Evolutionary conservation across 2,797 vertebrate genomes (phyloP).

Genomic region (Acipenser oxyrinchus): DNA sequence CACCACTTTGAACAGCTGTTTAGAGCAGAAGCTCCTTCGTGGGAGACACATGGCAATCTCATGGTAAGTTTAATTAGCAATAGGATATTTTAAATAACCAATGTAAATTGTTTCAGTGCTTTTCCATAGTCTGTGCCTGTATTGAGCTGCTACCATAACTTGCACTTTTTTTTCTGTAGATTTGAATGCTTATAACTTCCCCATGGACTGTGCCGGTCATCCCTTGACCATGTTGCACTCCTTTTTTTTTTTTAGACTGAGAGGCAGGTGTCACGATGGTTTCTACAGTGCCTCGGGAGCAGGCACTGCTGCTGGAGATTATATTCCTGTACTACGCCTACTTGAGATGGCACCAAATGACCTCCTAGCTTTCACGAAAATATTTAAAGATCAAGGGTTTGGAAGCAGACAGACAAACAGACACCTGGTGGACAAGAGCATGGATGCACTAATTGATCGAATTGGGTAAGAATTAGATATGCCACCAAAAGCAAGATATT

Average conservation of each 20-base stretch:
- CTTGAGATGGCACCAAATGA: slow-evolving; percentile 88
- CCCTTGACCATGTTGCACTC: too few relatives aligned
- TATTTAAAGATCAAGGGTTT: slow-evolving; percentile 94
- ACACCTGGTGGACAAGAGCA: slow-evolving; percentile 86
- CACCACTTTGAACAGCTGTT: slow-evolving; percentile 83
- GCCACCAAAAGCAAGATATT: too few relatives aligned
- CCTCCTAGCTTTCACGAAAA: slow-evolving; percentile 73
- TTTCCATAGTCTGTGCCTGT: too few relatives aligned
- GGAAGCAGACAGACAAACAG: slow-evolving; percentile 88
- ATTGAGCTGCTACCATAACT: too few relatives aligned
- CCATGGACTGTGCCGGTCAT: too few relatives aligned
- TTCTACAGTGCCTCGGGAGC: slow-evolving; percentile 89
- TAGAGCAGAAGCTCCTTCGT: slow-evolving; percentile 86
- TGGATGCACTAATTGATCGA: slow-evolving; percentile 84
- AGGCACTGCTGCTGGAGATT: slow-evolving; percentile 89
- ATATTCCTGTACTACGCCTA: slow-evolving; percentile 94
- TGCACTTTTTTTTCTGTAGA: too few relatives aligned
- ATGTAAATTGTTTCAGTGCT: too few relatives aligned
- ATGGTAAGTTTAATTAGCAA: slow-evolving; percentile 68
- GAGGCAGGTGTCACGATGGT: slow-evolving; percentile 89
- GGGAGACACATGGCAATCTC: slow-evolving; percentile 92
- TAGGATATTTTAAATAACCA: neutral
- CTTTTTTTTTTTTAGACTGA: slow-evolving; percentile 65
- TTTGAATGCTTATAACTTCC: too few relatives aligned
- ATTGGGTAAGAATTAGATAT: slow-evolving; percentile 68